Evolutionary conservation across 35 echinoderm and acorn worm genomes (phyloP), one percentile per base, ranked within the genome.

Genomic region (Amphiura filiformis): DNA sequence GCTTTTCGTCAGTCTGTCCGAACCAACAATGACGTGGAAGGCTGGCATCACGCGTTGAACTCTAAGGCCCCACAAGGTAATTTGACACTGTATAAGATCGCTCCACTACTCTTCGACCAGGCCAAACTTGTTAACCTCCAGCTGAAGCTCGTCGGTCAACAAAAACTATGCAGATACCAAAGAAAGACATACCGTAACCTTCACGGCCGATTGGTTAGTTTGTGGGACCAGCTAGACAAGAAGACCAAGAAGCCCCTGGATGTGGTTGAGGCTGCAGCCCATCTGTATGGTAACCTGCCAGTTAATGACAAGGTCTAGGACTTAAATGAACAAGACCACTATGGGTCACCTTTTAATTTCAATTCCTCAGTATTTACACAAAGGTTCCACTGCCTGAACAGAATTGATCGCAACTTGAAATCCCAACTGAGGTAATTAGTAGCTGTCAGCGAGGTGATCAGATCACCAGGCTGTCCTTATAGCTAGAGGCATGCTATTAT

Each of bases 21-120:
- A 0, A 92, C 90, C 22, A 92, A 92, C 90, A 92, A 92, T 34
- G 84, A 92, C 33, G 78, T 92, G 0, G 90, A 92, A 35, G 90
- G 84, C 0, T 87, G 90, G 90, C 90, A 87, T 39, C 32, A 77
- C 30, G 39, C 31, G 22, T 37, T 92, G 0, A 92, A 87, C 38
- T 61, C 31, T 28, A 41, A 35, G 36, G 82, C 89, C 12, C 26
- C 0, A 41, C 75, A 20, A 32, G 39, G 49, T 31, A 86, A 91
- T 76, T 22, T 85, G 0, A 1, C 20, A 1, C 65, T 90, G 17
- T 84, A 90, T 39, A 76, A 76, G 39, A 26, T 90, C 23, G 44
- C 84, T 17, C 44, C 36, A 17, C 37, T 90, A 0, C 81, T 90
- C 0, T 80, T 86, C 36, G 38, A 57, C n/a, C 39, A 80, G 56